Base-by-base conservation (phyloP, 2,888 invertebrate genomes). In the Apamea crenata region DNA sequence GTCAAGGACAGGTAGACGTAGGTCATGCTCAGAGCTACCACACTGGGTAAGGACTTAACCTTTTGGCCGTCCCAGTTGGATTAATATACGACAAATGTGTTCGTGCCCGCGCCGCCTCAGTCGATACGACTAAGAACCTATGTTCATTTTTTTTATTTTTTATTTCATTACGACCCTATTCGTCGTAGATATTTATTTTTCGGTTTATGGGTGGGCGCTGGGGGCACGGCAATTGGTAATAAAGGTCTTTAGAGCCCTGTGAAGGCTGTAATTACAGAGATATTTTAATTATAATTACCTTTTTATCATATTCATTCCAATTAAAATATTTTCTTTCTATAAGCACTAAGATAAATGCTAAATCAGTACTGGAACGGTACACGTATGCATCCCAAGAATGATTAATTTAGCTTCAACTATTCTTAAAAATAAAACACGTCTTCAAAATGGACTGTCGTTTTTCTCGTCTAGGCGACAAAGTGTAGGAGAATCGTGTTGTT, bases 401-500 rank as follows among this genome's bases (percentile, higher is more conserved):
- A 16, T 44, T 0, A 36, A 12, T 32, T 18, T 6, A 40, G 32
- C 8, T 69, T 14, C 10, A 69, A 59, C 16, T 65, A 25, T 44
- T 53, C 50, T 50, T 63, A 53, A 70, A 50, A 81, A 82, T 32
- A 53, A 56, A n/a, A 21, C 21, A 68, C n/a, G 18, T 77, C 66
- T 73, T 83, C 14, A 78, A 76, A 84, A 61, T 77, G 65, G 71
- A 80, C 65, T 68, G 79, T 77, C 85, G 76, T 83, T 89, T 90
- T 87, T 65, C 86, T 82, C 85, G 77, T 85, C 65, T 80, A 82
- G 75, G 83, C 84, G 71, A 84, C 81, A 83, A 82, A 84, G 83
- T 87, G 81, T 85, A 81, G 77, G 81, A 81, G 85, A 87, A 83
- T 89, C 82, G 87, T 87, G 88, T 87, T 89, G 82, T 88, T 86